A percentile compares a stretch with the other conserved stretches of the same genome.
These are phyloP conservation scores for Tipula vernalis DNA, from an alignment of 2,888 invertebrate genomes.

Conservation along the genomic window DNA sequence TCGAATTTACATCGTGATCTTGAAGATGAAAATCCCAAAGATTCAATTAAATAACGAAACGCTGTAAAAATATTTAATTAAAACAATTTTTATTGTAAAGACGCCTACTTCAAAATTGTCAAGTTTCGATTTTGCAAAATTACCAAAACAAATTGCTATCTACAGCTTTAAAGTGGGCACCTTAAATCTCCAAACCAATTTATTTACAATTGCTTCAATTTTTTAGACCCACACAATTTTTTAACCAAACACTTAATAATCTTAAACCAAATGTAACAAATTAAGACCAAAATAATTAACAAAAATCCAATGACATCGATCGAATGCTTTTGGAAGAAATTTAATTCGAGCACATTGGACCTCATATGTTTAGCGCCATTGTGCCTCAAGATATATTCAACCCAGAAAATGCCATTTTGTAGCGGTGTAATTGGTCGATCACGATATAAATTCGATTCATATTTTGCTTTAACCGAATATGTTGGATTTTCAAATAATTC, in stretches of 20 bases:
- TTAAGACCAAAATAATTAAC: background rate
- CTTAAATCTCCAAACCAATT: background rate
- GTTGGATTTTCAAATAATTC: constrained; percentile 25
- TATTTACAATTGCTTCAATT: background rate
- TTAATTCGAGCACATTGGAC: background rate
- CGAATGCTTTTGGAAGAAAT: background rate
- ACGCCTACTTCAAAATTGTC: no score
- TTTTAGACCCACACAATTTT: background rate
- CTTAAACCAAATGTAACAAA: background rate
- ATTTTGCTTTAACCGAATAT: constrained; percentile 18
- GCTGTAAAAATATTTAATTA: no score
- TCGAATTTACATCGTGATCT: no score
- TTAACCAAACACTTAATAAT: background rate
- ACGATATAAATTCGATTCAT: background rate
- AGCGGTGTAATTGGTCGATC: background rate
- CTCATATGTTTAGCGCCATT: background rate
- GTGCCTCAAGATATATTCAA: background rate
- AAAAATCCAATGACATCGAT: background rate
- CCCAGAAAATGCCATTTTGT: background rate
- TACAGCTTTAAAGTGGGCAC: no score
- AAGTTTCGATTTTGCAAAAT: no score
- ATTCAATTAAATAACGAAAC: no score
- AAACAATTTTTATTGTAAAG: no score
- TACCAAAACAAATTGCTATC: no score
- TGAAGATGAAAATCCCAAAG: no score